Evolutionary conservation across 2,888 invertebrate genomes (phyloP), one percentile per base, ranked within the genome.

Genomic region (Scaptomyza parva): DNA sequence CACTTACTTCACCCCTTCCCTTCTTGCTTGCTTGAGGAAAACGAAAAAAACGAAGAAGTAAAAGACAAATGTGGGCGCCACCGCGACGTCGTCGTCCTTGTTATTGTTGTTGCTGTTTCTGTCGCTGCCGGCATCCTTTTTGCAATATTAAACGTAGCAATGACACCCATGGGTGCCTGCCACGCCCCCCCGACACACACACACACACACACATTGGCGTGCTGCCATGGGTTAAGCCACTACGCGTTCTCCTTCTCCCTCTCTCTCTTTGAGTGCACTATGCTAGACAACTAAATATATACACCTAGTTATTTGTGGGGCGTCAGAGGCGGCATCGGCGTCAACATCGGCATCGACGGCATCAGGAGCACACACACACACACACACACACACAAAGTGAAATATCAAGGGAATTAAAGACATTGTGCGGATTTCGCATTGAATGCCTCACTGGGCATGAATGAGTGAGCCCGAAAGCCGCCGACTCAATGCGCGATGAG

Each of bases 341-440:
- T n/a, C n/a, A n/a, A n/a, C n/a, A n/a, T n/a, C n/a, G n/a, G n/a
- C n/a, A n/a, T 63, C 8, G 26, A 8, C 28, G 87, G 73, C 85
- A 77, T 84, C 77, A 79, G 68, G 64, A n/a, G 11, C 52, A 52
- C 40, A 24, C n/a, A n/a, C n/a, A n/a, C n/a, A n/a, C n/a, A n/a
- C n/a, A n/a, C n/a, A n/a, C n/a, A n/a, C n/a, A n/a, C n/a, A 48
- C 35, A 84, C 88, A 88, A 80, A 86, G 85, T 82, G 88, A 82
- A 82, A 82, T 82, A 88, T 88, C 88, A 88, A 80, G 88, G 85
- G 87, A 86, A 82, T 88, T 82, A 86, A 86, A 84, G 88, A 77
- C 68, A 84, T 88, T 87, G 85, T 85, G 63, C 60, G 88, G 88
- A 84, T 86, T 88, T 88, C 73, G 66, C 67, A 66, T 58, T 70